Percentiles rank a stretch among this genome's conserved stretches.
Evolutionary conservation across 2,797 vertebrate genomes (phyloP).

Genomic region (Morelia viridis): DNA sequence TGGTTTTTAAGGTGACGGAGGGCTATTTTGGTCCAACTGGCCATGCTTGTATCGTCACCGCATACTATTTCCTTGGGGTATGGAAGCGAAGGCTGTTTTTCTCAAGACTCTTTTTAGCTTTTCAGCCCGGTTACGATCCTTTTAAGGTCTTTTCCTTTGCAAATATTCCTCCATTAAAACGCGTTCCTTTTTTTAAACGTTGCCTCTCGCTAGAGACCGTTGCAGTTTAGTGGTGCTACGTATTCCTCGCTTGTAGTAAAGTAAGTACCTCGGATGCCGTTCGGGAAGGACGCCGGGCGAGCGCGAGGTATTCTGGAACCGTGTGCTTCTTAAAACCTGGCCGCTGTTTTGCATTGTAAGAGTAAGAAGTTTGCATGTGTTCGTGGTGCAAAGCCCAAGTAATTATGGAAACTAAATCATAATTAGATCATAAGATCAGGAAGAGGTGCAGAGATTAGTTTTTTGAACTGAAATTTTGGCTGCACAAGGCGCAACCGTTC

Average conservation of each 20-base stretch:
- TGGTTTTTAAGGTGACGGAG: not conserved
- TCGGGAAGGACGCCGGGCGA: not conserved
- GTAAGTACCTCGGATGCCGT: not conserved
- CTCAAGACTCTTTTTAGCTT: not conserved
- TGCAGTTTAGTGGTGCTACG: not conserved
- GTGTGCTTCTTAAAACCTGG: too few species aligned
- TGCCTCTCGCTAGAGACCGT: not conserved
- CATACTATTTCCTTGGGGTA: not conserved
- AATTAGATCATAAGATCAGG: not conserved
- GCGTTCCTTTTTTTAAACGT: not conserved
- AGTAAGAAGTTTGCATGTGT: not conserved
- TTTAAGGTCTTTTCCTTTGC: not conserved
- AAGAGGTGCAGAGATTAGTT: slow-evolving; percentile 4
- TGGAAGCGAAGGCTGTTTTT: not conserved
- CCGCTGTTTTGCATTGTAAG: not conserved
- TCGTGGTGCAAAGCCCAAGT: slow-evolving; percentile 6
- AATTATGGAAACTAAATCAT: slow-evolving; percentile 1
- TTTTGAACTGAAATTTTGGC: not conserved
- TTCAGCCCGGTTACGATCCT: not conserved
- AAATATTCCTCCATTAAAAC: not conserved
- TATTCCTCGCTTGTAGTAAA: not conserved
- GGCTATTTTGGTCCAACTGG: not conserved
- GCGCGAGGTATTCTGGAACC: not conserved
- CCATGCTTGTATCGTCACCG: not conserved
- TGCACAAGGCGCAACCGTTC: not conserved